Conservation (phyloP, 35 echinoderm and acorn worm genomes). For the Heliocidaris erythrogramma region DNA sequence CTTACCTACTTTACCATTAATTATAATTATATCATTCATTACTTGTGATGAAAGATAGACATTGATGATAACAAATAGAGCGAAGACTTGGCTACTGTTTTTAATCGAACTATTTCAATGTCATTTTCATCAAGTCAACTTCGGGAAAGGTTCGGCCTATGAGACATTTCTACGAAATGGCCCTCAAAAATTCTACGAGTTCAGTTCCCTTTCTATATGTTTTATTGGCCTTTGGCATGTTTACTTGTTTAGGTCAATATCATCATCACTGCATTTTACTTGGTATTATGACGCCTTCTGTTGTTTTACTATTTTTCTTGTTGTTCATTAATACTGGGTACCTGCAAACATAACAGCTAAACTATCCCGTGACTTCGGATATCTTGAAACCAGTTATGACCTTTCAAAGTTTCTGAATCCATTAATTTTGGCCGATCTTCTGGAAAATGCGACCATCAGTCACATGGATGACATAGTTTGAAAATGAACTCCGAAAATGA, state of each 20-base stretch:
- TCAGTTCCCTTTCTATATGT: neutral
- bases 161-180: neutral
- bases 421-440: neutral
- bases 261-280: neutral
- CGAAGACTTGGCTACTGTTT: no score
- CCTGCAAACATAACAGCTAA: neutral
- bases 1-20: no score
- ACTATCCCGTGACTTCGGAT: neutral
- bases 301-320: neutral
- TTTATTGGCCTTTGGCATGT: no score
- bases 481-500: neutral
- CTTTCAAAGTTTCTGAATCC: neutral
- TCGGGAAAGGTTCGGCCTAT: neutral
- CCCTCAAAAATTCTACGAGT: neutral
- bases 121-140: neutral
- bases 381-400: neutral
- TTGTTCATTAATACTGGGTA: neutral
- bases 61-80: no score
- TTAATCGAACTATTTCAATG: neutral
- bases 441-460: neutral
- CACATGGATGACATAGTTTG: neutral
- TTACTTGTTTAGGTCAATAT: neutral
- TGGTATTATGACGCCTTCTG: neutral
- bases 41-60: no score
- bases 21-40: no score